Conservation (phyloP, 1,140 invertebrate species). For the Pomphorhynchus laevis region DNA sequence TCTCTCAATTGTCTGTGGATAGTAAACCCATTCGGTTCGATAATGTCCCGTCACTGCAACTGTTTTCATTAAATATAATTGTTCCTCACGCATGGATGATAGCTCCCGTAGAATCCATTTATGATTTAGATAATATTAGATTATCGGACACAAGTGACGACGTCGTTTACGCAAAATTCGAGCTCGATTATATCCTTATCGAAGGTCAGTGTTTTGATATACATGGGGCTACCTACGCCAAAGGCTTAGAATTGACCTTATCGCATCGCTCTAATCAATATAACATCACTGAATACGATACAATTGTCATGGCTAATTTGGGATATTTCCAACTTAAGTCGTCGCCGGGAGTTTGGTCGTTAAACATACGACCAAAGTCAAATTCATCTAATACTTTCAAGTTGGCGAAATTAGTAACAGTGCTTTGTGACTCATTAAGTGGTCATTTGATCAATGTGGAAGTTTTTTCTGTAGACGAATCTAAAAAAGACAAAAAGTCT, state of each 20-base stretch:
- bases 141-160: conserved; percentile 20
- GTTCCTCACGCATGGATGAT: conserved; percentile 96
- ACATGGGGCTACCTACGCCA: conserved; percentile 51
- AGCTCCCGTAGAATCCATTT: conserved; percentile 54
- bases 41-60: conserved; percentile 46
- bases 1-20: neutral
- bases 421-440: too few species aligned
- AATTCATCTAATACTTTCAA: too few species aligned
- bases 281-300: conserved; percentile 40
- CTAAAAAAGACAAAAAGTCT: too few species aligned
- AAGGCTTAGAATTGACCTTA: conserved; percentile 74
- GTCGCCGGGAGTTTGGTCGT: conserved; percentile 64
- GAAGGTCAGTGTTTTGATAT: conserved; percentile 79
- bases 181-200: conserved; percentile 50
- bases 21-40: conserved; percentile 11
- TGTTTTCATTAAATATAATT: conserved; percentile 68
- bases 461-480: too few species aligned
- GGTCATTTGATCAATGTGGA: too few species aligned
- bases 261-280: conserved; percentile 35
- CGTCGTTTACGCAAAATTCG: conserved; percentile 36
- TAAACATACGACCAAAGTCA: conserved; percentile 22
- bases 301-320: conserved; percentile 97
- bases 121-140: conserved; percentile 90
- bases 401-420: too few species aligned
- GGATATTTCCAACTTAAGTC: conserved; percentile 49